phyloP scores from a whole-genome alignment of 2,113 vertebrate species.

The Plectropomus leopardus region DNA sequence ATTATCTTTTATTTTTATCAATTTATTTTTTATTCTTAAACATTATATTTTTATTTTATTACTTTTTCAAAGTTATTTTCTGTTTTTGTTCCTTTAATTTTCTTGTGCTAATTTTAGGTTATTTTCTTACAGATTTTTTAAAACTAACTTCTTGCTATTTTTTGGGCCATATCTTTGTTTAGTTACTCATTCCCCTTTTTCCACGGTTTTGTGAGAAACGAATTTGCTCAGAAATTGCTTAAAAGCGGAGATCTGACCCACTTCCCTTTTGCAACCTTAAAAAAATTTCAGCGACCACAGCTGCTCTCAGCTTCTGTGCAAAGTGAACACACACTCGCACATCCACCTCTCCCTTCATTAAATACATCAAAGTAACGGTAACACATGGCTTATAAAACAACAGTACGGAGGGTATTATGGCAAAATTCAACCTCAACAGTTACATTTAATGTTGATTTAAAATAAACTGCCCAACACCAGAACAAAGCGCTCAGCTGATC shows the following conservation, averaged over 20 bases:
- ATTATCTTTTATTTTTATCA: no score
- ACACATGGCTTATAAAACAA: constrained; percentile 51
- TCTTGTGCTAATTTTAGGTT: no score
- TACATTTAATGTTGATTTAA: background rate
- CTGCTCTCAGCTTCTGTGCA: background rate
- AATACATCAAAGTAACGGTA: constrained; percentile 27
- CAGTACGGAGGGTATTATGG: constrained; percentile 54
- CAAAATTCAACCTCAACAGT: constrained; percentile 22
- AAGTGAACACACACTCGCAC: background rate
- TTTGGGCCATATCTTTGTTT: no score
- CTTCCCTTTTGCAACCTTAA: background rate
- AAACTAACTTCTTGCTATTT: no score
- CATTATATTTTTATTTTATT: no score
- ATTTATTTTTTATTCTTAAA: no score
- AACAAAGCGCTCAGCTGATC: background rate
- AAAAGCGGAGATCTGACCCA: background rate
- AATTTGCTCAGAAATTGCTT: no score
- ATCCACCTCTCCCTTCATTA: background rate
- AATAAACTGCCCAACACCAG: background rate
- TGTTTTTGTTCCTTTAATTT: no score
- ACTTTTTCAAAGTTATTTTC: no score
- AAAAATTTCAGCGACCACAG: background rate
- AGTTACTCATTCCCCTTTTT: no score
- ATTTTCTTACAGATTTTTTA: no score
- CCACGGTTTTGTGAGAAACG: no score